Percentiles rank a stretch among this genome's conserved stretches.
Conservation (phyloP, 1,140 invertebrate species). For the Brachionus angularis region DNA sequence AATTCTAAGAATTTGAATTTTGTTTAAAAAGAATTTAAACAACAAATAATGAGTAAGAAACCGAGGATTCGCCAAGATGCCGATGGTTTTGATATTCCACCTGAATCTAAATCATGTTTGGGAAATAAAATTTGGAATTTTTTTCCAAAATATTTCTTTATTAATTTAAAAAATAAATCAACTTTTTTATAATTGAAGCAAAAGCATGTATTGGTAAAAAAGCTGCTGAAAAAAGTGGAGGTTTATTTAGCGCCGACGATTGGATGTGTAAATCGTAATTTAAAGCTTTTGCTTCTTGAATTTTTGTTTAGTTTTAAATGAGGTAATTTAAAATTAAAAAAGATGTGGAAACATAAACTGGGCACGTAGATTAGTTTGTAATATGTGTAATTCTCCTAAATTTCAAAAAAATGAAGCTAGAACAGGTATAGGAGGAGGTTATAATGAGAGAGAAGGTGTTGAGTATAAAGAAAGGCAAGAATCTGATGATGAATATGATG, state of each 20-base stretch:
- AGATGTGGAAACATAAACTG: conserved; percentile 98
- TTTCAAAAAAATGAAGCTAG: conserved; percentile 80
- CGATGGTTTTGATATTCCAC: conserved; percentile 15
- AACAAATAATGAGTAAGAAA: conserved; percentile 21
- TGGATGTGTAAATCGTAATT: conserved; percentile 91
- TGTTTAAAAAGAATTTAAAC: background rate
- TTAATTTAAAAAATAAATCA: conserved; percentile 60
- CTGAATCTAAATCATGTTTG: conserved; percentile 37
- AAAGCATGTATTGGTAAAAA: conserved; percentile 76
- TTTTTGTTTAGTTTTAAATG: too few species aligned
- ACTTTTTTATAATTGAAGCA: conserved; percentile 56
- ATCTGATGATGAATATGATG: conserved; percentile 84
- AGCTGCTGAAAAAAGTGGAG: conserved; percentile 93
- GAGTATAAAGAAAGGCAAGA: conserved; percentile 84
- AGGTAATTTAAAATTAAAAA: conserved; percentile 47
- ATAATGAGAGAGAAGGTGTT: conserved; percentile 85
- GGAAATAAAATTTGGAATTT: conserved; percentile 11
- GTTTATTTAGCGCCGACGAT: conserved; percentile 95
- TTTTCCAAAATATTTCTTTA: conserved; percentile 11
- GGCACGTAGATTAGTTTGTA: conserved; percentile 90
- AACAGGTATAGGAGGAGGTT: conserved; percentile 62
- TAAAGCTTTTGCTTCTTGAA: conserved; percentile 44
- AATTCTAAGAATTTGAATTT: background rate
- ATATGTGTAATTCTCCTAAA: conserved; percentile 97
- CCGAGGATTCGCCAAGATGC: conserved; percentile 14